Evolutionary conservation across 1,140 invertebrate genomes (phyloP).

Genomic region (Heliconius hewitsoni): DNA sequence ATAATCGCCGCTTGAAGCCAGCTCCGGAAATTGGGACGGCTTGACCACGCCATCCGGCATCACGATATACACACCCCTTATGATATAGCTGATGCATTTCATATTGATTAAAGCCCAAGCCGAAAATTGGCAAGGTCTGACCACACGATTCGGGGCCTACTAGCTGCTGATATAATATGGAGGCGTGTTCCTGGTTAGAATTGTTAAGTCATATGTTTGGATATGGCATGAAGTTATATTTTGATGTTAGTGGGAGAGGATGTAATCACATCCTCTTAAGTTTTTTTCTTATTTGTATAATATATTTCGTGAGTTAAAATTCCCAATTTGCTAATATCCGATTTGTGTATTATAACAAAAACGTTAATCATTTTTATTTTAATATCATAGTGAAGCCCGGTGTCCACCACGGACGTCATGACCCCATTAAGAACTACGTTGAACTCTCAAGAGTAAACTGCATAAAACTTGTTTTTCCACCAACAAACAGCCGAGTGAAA

Average conservation of each 20-base stretch:
- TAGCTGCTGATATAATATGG: not conserved
- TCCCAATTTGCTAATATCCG: no score
- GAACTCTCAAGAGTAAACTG: no score
- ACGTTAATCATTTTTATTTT: no score
- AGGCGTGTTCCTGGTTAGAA: not conserved
- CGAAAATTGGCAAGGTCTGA: constrained; percentile 21
- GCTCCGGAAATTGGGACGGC: constrained; percentile 37
- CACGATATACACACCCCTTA: constrained; percentile 4
- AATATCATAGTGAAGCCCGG: no score
- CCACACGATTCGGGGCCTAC: not conserved
- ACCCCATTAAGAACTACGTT: no score
- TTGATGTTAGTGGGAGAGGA: not conserved
- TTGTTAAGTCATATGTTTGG: not conserved
- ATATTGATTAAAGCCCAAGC: constrained; percentile 21
- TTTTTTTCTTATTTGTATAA: not conserved
- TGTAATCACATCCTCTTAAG: no score
- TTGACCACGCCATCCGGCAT: constrained; percentile 33
- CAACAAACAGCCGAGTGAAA: no score
- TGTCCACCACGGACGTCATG: no score
- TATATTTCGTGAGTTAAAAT: no score
- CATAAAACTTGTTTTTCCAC: no score
- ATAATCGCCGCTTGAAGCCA: constrained; percentile 36
- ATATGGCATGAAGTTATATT: not conserved
- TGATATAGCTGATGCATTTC: constrained; percentile 19
- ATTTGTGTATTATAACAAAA: no score